Percentiles rank a stretch among this genome's conserved stretches.
Evolutionary conservation across 23 tunicate genomes (phyloP).

Genomic region (Trididemnum miniatum): DNA sequence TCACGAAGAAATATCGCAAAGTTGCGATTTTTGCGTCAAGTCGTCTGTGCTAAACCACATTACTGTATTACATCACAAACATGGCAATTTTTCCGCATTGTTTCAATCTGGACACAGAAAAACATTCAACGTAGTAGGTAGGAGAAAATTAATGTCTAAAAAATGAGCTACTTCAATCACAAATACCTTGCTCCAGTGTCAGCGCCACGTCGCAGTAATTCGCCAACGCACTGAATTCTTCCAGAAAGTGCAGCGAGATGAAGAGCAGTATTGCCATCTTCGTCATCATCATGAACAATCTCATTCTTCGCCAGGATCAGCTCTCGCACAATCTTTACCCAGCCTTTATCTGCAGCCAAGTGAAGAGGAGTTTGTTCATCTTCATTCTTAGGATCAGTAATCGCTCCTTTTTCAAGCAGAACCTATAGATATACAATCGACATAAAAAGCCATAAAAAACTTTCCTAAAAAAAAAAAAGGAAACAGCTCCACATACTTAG

Average conservation of each 20-base stretch:
- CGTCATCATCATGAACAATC: slow-evolving; percentile 91
- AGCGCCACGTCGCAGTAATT: slow-evolving; percentile 82
- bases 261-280: slow-evolving; percentile 75
- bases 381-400: slow-evolving; percentile 78
- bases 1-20: no score
- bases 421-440: slow-evolving; percentile 40
- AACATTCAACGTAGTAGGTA: no score
- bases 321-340: slow-evolving; percentile 60
- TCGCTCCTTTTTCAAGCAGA: slow-evolving; percentile 62
- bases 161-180: no score
- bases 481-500: no score
- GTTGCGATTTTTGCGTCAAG: no score
- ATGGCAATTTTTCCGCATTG: no score
- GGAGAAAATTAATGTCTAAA: no score
- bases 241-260: slow-evolving; percentile 93
- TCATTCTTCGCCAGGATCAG: slow-evolving; percentile 48
- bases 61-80: no score
- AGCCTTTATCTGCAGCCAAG: slow-evolving; percentile 81
- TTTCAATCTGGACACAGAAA: no score
- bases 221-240: slow-evolving; percentile 60
- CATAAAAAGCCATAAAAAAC: no score
- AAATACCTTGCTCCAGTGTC: slow-evolving; percentile 73
- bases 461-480: no score
- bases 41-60: no score
- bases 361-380: slow-evolving; percentile 98